Evolutionary conservation across 2,113 vertebrate genomes (phyloP).

Genomic region (Merops nubicus): DNA sequence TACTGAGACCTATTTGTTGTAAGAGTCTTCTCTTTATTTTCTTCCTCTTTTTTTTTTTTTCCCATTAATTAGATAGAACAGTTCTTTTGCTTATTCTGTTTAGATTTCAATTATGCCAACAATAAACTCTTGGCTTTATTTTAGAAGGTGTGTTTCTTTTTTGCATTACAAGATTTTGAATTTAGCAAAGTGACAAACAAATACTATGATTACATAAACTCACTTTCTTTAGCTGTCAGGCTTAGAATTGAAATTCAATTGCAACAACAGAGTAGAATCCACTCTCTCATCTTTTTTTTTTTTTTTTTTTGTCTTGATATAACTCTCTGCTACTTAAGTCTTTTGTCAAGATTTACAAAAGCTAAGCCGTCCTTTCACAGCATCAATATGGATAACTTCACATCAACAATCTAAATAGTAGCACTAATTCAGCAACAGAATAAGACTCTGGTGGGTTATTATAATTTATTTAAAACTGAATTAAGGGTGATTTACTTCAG

Average conservation of each 20-base stretch:
- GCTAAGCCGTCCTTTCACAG: constrained; percentile 11
- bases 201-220: not conserved
- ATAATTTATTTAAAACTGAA: not conserved
- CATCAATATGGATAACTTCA: not conserved
- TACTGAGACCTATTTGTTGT: not conserved
- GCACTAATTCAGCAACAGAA: not conserved
- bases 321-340: not conserved
- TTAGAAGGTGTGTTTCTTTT: not conserved
- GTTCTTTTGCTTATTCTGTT: not conserved
- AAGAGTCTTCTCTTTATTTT: not conserved
- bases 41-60: not conserved
- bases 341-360: constrained; percentile 2
- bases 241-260: not conserved
- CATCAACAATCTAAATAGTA: not conserved
- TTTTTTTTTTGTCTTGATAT: not conserved
- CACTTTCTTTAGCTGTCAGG: not conserved
- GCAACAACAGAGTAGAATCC: not conserved
- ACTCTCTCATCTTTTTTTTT: not conserved
- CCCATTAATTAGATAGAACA: not conserved
- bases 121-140: not conserved
- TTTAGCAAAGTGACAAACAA: not conserved
- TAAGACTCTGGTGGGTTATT: not conserved
- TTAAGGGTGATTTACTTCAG: constrained; percentile 6
- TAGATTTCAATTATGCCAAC: not conserved
- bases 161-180: not conserved